Evolutionary conservation across 2,797 vertebrate species (phyloP).

Genomic region (Crax fasciolata): DNA sequence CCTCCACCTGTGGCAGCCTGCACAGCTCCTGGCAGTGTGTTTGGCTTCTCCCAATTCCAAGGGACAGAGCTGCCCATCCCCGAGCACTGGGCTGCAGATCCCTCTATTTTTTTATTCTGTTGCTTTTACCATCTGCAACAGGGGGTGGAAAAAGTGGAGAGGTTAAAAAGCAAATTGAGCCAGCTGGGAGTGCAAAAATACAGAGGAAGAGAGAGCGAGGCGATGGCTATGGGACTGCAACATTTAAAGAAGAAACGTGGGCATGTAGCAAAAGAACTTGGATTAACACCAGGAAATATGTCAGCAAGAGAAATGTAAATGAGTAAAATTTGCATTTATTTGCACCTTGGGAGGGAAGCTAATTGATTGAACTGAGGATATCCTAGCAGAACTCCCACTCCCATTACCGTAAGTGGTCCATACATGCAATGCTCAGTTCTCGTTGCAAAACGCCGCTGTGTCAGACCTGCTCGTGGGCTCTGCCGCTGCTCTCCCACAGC

Average conservation of each 20-base stretch:
- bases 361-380: not conserved
- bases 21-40: not conserved
- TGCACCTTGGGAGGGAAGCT: not conserved
- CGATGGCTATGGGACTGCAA: not conserved
- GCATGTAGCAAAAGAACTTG: not conserved
- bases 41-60: not conserved
- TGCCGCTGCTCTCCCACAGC: not conserved
- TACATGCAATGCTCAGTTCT: not conserved
- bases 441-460: not conserved
- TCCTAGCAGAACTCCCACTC: not conserved
- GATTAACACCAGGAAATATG: not conserved
- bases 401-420: not conserved
- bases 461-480: not conserved
- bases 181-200: not conserved
- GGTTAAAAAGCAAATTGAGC: not conserved
- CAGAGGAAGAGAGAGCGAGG: not conserved
- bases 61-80: not conserved
- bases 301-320: constrained; percentile 18
- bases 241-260: not conserved
- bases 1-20: not conserved
- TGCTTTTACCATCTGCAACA: not conserved
- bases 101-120: not conserved
- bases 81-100: not conserved
- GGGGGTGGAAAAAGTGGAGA: not conserved
- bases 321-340: constrained; percentile 39